Evolutionary conservation across 35 echinoderm and acorn worm species (phyloP), one percentile per base, ranked within the genome.

Genomic region (Eucidaris tribuloides): DNA sequence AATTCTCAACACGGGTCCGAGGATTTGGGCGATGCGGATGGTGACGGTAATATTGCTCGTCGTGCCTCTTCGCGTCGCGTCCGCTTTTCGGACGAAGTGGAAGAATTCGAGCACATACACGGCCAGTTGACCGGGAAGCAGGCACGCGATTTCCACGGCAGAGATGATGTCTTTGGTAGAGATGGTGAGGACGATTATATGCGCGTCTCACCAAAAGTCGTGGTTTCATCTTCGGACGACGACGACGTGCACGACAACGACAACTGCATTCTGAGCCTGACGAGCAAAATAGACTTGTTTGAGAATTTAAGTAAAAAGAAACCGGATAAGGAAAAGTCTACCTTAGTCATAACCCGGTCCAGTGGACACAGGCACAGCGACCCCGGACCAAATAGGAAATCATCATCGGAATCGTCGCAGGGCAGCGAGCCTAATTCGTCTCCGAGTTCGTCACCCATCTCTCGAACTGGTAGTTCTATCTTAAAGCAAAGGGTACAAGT

Each of bases 1-100:
- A 76, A 72, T 37, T 81, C 87, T 4, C 86, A 88, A 29, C 36
- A 43, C n/a, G 39, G 27, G 6, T 61, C 29, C 14, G 62, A 79
- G 19, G 46, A 62, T 42, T 35, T 46, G 31, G 59, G 35, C 38
- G 80, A 83, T 25, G 80, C 32, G 31, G 80, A 83, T 46, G 59
- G 58, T 63, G 80, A 83, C 37, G 60, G 80, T 18, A 40, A 17
- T 1, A 23, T 63, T 24, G 30, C 38, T 20, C 45, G 37, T 56
- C 58, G 60, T 83, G 38, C 85, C 39, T 62, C 76, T 5, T 65
- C 72, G n/a, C 68, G 92, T 2, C 74, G 88, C 4, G 92, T 94
- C 3, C 71, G 92, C 5, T 94, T 94, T 48, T 94, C 92, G 2
- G 92, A 94, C 86, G 92, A 94, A 28, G 92, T 94, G 20, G 42